Evolutionary conservation across 2,888 invertebrate species (phyloP), one percentile per base, ranked within the genome.

Genomic region (Saturnia pavonia): DNA sequence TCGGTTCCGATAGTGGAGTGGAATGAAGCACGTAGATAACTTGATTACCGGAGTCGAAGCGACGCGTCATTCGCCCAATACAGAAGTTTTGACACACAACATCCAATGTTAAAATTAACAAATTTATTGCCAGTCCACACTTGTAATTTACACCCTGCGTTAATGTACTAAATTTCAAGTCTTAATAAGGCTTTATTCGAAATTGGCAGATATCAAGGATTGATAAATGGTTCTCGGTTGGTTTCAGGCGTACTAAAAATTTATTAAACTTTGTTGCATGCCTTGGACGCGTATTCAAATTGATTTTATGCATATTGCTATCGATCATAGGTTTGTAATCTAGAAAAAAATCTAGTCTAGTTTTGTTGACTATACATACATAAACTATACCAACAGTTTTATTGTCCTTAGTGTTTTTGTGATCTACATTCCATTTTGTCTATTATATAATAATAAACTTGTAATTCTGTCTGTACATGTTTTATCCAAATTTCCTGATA

Each of bases 141-240:
- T 74, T 76, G n/a, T 70, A 34, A 73, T 76, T 71, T 74, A 77
- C 75, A 80, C 72, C 73, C 70, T 71, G 71, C 73, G 72, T 74
- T 82, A 82, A 82, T 80, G 82, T 80, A 80, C 74, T 45, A 74
- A 76, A 76, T 77, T 82, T 76, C 77, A 73, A 75, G 81, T 77
- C 81, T 80, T 80, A 83, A 83, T 82, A 78, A 78, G 72, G 75
- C 77, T 82, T 78, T 80, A 78, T 78, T 72, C 63, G 67, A 74
- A 78, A 76, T 78, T 78, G 77, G 75, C 34, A 68, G 74, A 73
- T 77, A 79, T 79, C 80, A 78, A 81, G 77, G 71, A 74, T 74
- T 57, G 22, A 11, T 22, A 42, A 69, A 75, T 78, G 16, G 12
- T 51, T n/a, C 7, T 19, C n/a, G 19, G 1, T 63, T 63, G 19